Evolutionary conservation across 2,888 invertebrate genomes (phyloP).

Genomic region (Troilus luridus): DNA sequence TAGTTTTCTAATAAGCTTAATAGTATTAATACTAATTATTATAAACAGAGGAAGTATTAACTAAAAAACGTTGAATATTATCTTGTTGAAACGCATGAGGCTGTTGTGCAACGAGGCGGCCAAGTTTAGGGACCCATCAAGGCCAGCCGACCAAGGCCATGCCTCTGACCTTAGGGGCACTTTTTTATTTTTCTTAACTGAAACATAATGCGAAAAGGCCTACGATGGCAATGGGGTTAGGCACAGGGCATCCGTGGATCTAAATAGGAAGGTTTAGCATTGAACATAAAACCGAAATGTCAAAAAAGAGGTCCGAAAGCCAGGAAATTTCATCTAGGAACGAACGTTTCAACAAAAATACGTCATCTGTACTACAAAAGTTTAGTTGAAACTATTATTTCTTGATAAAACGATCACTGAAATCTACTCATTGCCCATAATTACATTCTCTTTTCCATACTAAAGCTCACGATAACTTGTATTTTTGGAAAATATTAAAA

Average conservation of each 20-base stretch:
- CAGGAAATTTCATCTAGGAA: no score
- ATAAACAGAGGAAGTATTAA: neutral
- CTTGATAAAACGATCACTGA: no score
- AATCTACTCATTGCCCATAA: no score
- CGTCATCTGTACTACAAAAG: no score
- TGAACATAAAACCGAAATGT: no score
- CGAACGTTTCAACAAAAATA: no score
- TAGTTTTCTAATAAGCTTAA: no score
- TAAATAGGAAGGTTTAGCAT: neutral
- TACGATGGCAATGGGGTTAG: neutral
- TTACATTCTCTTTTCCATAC: no score
- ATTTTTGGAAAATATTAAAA: no score
- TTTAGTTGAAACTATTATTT: no score
- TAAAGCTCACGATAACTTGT: no score
- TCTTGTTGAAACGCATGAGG: conserved; percentile 14
- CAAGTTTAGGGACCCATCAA: conserved; percentile 38
- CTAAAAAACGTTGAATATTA: neutral
- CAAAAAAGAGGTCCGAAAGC: neutral
- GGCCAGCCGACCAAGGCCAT: conserved; percentile 20
- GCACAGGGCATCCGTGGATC: neutral
- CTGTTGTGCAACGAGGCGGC: conserved; percentile 33
- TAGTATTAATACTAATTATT: neutral
- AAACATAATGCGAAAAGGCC: conserved; percentile 7
- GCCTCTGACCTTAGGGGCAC: conserved; percentile 26
- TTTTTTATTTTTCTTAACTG: conserved; percentile 13